A percentile compares a stretch with the other conserved stretches of the same genome.
Conservation (phyloP, 2,113 vertebrate species). For the Zingel zingel region DNA sequence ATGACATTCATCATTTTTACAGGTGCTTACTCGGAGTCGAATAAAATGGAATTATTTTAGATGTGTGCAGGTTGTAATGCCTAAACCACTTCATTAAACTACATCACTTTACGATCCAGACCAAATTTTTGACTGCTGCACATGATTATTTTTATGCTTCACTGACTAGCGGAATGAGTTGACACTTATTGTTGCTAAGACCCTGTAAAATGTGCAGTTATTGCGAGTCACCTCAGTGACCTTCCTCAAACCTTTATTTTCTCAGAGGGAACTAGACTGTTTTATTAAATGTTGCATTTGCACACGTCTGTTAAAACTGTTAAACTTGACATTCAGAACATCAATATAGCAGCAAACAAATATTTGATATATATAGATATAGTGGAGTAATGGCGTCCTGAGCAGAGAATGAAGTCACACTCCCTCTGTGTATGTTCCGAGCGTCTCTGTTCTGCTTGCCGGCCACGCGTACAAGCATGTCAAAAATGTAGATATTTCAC, state of each 20-base stretch:
- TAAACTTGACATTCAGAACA: no score
- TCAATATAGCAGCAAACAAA: no score
- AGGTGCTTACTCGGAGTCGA: slow-evolving; percentile 41
- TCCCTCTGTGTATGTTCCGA: no score
- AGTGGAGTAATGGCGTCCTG: no score
- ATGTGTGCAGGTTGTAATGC: background rate
- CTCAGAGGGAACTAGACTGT: background rate
- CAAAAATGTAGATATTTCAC: no score
- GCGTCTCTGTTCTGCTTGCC: no score
- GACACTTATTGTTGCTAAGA: slow-evolving; percentile 34
- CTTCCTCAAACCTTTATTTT: slow-evolving; percentile 10
- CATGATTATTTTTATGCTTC: slow-evolving; percentile 33
- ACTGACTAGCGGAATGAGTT: slow-evolving; percentile 27
- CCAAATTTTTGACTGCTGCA: background rate
- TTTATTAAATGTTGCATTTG: background rate
- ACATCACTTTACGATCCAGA: background rate
- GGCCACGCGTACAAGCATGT: no score
- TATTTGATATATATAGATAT: no score
- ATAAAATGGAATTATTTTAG: slow-evolving; percentile 39
- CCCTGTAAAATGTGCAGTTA: background rate
- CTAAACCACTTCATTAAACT: slow-evolving; percentile 31
- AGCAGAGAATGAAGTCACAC: no score
- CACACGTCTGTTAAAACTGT: background rate
- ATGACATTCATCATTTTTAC: slow-evolving; percentile 76
- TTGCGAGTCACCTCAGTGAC: slow-evolving; percentile 18